phyloP scores from a whole-genome alignment of 2,113 vertebrate genomes.

The Rhinichthys klamathensis region DNA sequence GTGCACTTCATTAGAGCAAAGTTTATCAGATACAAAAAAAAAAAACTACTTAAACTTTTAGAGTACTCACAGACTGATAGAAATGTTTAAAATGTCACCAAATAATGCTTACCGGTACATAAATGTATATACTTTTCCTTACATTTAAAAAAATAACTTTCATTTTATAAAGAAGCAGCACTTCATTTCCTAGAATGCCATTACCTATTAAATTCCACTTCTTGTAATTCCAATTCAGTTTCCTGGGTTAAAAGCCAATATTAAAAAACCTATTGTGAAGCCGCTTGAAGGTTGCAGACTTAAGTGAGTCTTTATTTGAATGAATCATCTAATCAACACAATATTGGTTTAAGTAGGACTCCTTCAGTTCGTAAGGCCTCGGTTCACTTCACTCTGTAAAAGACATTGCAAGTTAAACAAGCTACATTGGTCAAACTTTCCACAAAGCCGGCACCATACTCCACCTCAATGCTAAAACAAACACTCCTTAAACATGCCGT shows the following conservation, averaged over 20 bases:
- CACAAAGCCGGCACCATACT: not conserved
- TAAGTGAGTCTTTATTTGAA: not conserved
- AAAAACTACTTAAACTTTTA: not conserved
- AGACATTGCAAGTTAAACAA: not conserved
- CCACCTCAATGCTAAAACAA: not conserved
- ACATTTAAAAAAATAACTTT: not conserved
- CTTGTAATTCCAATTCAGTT: not conserved
- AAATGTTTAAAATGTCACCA: not conserved
- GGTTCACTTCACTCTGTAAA: not conserved
- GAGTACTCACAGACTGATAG: not conserved
- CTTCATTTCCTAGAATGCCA: not conserved
- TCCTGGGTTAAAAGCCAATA: not conserved
- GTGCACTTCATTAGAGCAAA: not conserved
- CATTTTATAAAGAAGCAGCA: not conserved
- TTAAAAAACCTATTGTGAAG: not conserved
- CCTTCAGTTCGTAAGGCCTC: not conserved
- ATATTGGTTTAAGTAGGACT: not conserved
- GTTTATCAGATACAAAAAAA: not conserved
- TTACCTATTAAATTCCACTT: not conserved
- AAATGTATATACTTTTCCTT: not conserved
- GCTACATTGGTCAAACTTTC: not conserved
- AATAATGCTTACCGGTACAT: not conserved
- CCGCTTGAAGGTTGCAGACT: not conserved
- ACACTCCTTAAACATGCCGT: not conserved
- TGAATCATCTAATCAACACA: not conserved